Conservation (phyloP, 1,140 invertebrate species). For the Aphaenogaster rudis region DNA sequence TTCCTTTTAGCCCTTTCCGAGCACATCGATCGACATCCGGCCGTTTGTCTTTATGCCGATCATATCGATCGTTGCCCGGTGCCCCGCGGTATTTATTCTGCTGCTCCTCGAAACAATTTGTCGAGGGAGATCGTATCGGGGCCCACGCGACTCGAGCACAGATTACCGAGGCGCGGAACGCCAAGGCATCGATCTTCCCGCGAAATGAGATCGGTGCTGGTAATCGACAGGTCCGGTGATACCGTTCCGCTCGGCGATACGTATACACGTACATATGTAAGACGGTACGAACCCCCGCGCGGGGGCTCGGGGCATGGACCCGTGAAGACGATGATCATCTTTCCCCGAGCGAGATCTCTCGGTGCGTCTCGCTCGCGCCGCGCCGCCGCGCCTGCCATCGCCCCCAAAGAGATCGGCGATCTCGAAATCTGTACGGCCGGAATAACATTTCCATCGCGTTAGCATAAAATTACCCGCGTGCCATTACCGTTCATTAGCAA, state of each 20-base stretch:
- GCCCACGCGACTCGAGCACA: constrained; percentile 18
- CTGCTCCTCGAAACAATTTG: constrained; percentile 39
- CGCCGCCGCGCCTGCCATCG: constrained; percentile 6
- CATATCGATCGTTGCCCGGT: constrained; percentile 31
- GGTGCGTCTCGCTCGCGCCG: constrained; percentile 30
- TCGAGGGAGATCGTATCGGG: constrained; percentile 36
- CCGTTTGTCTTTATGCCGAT: constrained; percentile 9
- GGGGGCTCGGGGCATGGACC: background rate
- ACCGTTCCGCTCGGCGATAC: constrained; percentile 47
- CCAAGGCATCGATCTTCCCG: constrained; percentile 19
- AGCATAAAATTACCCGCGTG: constrained; percentile 81
- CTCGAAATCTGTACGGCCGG: constrained; percentile 78
- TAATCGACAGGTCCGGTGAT: constrained; percentile 44
- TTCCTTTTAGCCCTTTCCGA: background rate
- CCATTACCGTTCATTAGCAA: constrained; percentile 80
- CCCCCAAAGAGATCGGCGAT: constrained; percentile 72
- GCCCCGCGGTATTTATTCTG: constrained; percentile 24
- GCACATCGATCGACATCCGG: background rate
- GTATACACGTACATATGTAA: background rate
- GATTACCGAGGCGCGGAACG: constrained; percentile 30
- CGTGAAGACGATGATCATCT: constrained; percentile 54
- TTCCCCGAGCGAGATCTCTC: constrained; percentile 5
- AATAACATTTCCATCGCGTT: constrained; percentile 82
- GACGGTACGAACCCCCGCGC: background rate
- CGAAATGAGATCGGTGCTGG: constrained; percentile 28